These are phyloP conservation scores for Umimayanthus kanabou DNA, from an alignment of 92 coral and sea anemone genomes.

Conservation along the genomic window DNA sequence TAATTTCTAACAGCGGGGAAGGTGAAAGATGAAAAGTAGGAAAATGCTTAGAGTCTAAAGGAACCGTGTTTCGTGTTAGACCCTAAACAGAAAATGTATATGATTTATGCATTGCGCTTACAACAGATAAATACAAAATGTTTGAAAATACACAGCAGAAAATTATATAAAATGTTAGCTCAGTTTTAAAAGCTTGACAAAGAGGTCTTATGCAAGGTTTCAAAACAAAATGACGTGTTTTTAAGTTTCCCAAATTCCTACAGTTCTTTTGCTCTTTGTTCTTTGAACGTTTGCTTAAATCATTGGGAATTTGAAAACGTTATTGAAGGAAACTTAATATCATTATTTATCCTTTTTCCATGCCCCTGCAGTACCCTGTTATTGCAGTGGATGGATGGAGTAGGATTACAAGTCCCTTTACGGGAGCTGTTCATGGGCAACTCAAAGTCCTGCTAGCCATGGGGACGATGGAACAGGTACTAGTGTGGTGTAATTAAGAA, in stretches of 20 bases:
- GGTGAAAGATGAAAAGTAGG: too few relatives aligned
- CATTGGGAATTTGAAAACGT: not conserved
- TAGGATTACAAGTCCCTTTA: constrained; percentile 75
- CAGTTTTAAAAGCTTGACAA: not conserved
- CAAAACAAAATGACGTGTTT: not conserved
- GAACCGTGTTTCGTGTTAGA: too few relatives aligned
- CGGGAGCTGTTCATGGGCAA: constrained; percentile 78
- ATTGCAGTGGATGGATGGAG: constrained; percentile 89
- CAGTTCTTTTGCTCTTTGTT: not conserved
- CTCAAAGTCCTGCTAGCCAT: constrained; percentile 86
- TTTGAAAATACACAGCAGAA: too few relatives aligned
- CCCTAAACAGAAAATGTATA: too few relatives aligned
- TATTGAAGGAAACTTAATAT: too few relatives aligned
- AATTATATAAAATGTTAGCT: too few relatives aligned
- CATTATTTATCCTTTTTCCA: not conserved
- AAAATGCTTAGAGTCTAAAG: too few relatives aligned
- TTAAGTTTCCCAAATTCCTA: not conserved
- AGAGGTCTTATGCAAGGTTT: not conserved
- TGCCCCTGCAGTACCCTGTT: constrained; percentile 77
- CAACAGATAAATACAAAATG: too few relatives aligned
- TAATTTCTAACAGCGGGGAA: too few relatives aligned
- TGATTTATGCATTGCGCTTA: too few relatives aligned
- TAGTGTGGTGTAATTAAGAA: too few relatives aligned
- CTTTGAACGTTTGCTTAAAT: not conserved
- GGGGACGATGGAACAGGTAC: constrained; percentile 93